Percentiles rank a stretch among this genome's conserved stretches.
These are phyloP conservation scores for Drosophila bifasciata DNA, from an alignment of 1,140 invertebrate species.

Conservation along the genomic window DNA sequence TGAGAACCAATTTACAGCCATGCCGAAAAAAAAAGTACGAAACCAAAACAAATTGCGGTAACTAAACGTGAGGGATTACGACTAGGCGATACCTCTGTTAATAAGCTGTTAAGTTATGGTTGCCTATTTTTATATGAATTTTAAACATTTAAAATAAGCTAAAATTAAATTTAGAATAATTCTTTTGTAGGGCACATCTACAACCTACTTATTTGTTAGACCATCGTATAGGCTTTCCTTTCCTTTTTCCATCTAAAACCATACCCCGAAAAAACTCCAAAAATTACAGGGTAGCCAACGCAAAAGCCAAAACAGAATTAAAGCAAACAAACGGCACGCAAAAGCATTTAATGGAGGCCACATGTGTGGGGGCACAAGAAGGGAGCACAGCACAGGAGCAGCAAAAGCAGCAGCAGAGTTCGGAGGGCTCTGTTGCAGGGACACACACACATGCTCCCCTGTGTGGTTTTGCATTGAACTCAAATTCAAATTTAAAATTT, in stretches of 20 bases:
- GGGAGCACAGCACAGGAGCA: neutral
- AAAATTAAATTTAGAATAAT: too few species aligned
- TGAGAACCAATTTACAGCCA: slow-evolving; percentile 61
- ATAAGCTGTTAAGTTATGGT: too few species aligned
- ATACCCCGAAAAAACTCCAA: neutral
- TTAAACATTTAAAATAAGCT: too few species aligned
- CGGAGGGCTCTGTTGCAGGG: neutral
- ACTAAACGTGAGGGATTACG: too few species aligned
- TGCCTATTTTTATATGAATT: too few species aligned
- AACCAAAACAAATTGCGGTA: neutral
- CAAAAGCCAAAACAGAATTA: slow-evolving; percentile 44
- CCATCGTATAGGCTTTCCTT: too few species aligned
- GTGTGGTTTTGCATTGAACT: slow-evolving; percentile 10
- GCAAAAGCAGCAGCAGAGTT: too few species aligned
- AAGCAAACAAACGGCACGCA: slow-evolving; percentile 64
- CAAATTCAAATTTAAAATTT: neutral
- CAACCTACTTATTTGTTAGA: too few species aligned
- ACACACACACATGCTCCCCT: neutral
- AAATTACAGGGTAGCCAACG: too few species aligned
- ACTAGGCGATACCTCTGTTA: too few species aligned
- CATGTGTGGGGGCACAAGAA: slow-evolving; percentile 3
- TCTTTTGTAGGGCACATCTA: too few species aligned
- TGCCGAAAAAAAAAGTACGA: slow-evolving; percentile 23
- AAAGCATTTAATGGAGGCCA: slow-evolving; percentile 61
- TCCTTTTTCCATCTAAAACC: too few species aligned